Conservation (phyloP, 1,140 invertebrate genomes). For the Meloidogyne hapla region DNA sequence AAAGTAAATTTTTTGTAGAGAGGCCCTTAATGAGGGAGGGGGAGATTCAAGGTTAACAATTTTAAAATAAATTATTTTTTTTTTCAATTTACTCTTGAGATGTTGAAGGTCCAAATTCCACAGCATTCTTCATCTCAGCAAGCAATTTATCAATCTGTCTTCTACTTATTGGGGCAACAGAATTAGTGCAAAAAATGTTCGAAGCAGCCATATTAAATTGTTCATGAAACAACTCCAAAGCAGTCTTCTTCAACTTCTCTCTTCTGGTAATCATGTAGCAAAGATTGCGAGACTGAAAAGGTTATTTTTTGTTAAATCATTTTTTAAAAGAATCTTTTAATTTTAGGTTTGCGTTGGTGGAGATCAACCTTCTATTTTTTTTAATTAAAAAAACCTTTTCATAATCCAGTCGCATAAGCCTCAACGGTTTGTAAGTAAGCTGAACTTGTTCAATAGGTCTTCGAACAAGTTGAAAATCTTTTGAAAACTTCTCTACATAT, state of each 20-base stretch:
- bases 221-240: slow-evolving; percentile 22
- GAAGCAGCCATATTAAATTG: slow-evolving; percentile 27
- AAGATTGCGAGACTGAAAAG: slow-evolving; percentile 45
- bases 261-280: slow-evolving; percentile 40
- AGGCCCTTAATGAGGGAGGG: not conserved
- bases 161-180: not conserved
- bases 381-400: not conserved
- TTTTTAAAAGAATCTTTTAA: not conserved
- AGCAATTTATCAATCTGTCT: not conserved
- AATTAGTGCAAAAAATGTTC: slow-evolving; percentile 26
- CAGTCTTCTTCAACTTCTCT: slow-evolving; percentile 44
- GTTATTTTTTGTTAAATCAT: slow-evolving; percentile 12
- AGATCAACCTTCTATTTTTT: not conserved
- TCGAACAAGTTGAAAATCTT: slow-evolving; percentile 5
- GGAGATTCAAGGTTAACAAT: too few relatives aligned
- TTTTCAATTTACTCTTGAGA: too few relatives aligned
- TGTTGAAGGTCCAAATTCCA: not conserved
- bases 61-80: too few relatives aligned
- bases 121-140: not conserved
- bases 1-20: too few relatives aligned
- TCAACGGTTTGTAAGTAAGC: not conserved
- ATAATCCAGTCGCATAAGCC: slow-evolving; percentile 13
- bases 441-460: not conserved
- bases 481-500: slow-evolving; percentile 70
- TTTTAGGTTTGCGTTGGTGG: not conserved